Base-by-base conservation (phyloP, 2,888 invertebrate genomes). In the Acronicta aceris region DNA sequence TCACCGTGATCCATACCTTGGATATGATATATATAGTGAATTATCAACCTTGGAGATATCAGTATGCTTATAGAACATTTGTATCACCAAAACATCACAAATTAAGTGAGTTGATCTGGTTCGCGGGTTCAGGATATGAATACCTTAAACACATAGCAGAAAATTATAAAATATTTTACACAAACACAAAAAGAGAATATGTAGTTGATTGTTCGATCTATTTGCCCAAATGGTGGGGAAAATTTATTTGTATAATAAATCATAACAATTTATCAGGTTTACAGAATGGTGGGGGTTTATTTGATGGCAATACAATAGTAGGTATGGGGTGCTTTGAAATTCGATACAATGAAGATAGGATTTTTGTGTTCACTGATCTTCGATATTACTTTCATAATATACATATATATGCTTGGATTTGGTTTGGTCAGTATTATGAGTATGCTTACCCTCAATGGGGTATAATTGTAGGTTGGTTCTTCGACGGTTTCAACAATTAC, bases 161-260 rank as follows among this genome's bases (percentile, higher is more conserved):
- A 55, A 90, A 90, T 62, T 90, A 83, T 53, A 86, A 84, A 52
- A 88, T 90, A 21, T 81, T 79, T 53, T 82, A 69, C 54, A 42
- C 56, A 0, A 3, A 8, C 0, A 15, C 72, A 6, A 0, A 8
- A 69, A 1, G 30, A 81, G 0, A 77, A 79, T 0, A 13, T 5
- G 0, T 69, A 2, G 43, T 59, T 9, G 87, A 89, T 55, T 90
- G 90, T 61, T 86, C 86, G 0, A 81, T 60, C 5, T 87, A 84
- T 33, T 40, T 90, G 0, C 89, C 89, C 0, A 90, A 90, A 62
- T 87, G 75, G 77, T 90, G 90, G 90, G 90, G 90, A 0, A 89
- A 89, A 64, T 90, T 90, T 54, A 85, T 90, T 16, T 90, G 90
- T 51, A 30, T 89, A 0, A 73, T 36, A n/a, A 90, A 90, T 62